These are phyloP conservation scores for Trematomus loennbergii DNA, from an alignment of 2,113 vertebrate species.

Conservation along the genomic window DNA sequence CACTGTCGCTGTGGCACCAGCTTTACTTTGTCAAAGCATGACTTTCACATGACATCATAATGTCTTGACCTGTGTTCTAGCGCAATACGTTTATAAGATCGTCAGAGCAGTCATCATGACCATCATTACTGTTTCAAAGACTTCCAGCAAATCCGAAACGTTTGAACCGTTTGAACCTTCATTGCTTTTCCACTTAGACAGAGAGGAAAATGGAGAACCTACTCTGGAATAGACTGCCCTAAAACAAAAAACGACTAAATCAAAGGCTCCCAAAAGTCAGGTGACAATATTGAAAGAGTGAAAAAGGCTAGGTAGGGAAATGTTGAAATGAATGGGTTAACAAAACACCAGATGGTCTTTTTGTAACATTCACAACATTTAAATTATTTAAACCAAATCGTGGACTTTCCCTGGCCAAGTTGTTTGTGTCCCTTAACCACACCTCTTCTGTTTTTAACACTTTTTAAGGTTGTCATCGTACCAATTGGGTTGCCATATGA, in stretches of 20 bases:
- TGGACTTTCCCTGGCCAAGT: not conserved
- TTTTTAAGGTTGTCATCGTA: not conserved
- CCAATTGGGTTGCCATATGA: not conserved
- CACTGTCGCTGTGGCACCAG: slow-evolving; percentile 16
- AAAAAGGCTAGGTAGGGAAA: not conserved
- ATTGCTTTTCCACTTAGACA: not conserved
- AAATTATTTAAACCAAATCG: not conserved
- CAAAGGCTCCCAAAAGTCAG: not conserved
- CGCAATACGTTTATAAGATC: slow-evolving; percentile 31
- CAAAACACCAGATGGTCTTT: not conserved
- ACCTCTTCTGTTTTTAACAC: too few relatives aligned
- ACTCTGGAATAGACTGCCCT: not conserved
- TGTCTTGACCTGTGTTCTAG: slow-evolving; percentile 21
- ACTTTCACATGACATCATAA: slow-evolving; percentile 40
- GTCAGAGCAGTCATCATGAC: slow-evolving; percentile 4
- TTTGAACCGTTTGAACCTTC: slow-evolving; percentile 3
- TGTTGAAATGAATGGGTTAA: not conserved
- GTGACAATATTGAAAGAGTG: not conserved
- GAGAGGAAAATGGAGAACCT: not conserved
- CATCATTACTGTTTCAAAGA: slow-evolving; percentile 18
- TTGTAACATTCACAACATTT: not conserved
- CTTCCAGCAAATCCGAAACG: slow-evolving; percentile 10
- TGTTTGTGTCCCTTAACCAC: not conserved
- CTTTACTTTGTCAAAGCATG: slow-evolving; percentile 44
- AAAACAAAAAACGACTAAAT: not conserved